These are phyloP conservation scores for Ornithorhynchus anatinus DNA, from an alignment of 2,113 vertebrate genomes.

Conservation along the genomic window DNA sequence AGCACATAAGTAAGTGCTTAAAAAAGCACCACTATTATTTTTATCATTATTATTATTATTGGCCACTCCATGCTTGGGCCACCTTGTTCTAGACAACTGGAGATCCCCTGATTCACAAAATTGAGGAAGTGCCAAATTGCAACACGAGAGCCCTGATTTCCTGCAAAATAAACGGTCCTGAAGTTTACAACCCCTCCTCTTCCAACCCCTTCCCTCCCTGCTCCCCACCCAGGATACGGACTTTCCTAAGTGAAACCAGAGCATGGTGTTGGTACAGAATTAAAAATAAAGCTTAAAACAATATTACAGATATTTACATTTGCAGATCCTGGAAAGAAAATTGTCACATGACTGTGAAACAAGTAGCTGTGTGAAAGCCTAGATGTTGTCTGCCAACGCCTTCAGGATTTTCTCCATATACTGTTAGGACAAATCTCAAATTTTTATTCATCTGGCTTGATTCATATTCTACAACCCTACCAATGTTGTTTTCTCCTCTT, in stretches of 20 bases:
- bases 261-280: not conserved
- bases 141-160: not conserved
- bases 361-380: not conserved
- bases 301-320: not conserved
- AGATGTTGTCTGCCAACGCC: no score
- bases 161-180: not conserved
- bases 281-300: not conserved
- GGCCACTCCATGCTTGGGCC: not conserved
- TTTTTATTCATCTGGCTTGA: not conserved
- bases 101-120: not conserved
- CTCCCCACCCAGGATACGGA: not conserved
- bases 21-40: no score
- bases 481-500: not conserved
- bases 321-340: not conserved
- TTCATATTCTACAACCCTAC: not conserved
- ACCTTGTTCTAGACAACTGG: not conserved
- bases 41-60: no score
- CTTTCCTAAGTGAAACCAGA: not conserved
- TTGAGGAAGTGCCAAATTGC: not conserved
- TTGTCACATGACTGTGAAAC: not conserved
- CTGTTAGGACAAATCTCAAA: not conserved
- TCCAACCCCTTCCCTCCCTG: not conserved
- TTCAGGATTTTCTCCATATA: not conserved
- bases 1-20: no score
- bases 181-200: not conserved